These are phyloP conservation scores for Gisinianus flammeolus DNA, from an alignment of 2,888 invertebrate species.

Conservation along the genomic window DNA sequence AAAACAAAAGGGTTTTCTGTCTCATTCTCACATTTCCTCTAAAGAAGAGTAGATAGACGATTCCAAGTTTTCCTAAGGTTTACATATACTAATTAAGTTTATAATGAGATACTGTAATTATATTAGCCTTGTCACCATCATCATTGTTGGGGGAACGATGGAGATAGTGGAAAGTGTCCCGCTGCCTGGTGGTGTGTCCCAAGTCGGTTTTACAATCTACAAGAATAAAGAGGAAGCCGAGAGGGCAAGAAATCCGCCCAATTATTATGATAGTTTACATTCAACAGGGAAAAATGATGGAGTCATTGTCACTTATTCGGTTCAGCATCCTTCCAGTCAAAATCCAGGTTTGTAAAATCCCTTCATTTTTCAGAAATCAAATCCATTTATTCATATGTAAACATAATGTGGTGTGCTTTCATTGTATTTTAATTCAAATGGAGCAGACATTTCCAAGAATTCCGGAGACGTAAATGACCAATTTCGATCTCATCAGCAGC, in stretches of 20 bases:
- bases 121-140: no score
- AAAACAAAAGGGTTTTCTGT: no score
- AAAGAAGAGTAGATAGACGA: no score
- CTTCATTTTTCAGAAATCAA: not conserved
- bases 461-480: not conserved
- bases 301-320: slow-evolving; percentile 29
- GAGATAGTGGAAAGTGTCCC: no score
- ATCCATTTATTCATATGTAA: not conserved
- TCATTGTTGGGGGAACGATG: no score
- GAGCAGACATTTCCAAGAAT: not conserved
- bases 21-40: no score
- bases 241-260: not conserved
- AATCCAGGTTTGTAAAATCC: not conserved
- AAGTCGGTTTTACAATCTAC: slow-evolving; percentile 31
- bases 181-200: slow-evolving; percentile 13
- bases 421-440: not conserved
- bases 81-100: no score
- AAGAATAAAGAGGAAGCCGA: slow-evolving; percentile 6
- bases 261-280: not conserved
- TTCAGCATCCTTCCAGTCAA: slow-evolving; percentile 9
- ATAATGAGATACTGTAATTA: no score
- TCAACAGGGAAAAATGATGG: not conserved
- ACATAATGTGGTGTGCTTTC: not conserved
- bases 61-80: no score
- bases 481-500: not conserved